phyloP scores from a whole-genome alignment of 2,797 vertebrate genomes.

The Microctenopoma stevenorrisi region DNA sequence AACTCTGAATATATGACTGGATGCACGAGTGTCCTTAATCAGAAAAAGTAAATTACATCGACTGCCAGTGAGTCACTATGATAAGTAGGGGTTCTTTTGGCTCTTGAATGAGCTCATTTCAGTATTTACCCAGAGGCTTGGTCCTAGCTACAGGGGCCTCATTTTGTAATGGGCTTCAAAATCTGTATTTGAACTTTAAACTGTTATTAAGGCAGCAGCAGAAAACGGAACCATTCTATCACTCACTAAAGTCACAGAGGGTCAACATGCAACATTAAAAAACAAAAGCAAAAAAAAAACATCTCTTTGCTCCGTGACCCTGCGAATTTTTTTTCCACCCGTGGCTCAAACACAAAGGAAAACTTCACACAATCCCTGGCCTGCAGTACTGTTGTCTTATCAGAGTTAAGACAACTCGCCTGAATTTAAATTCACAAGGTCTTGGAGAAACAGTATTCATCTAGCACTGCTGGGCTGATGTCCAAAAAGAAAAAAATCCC shows the following conservation, averaged over 20 bases:
- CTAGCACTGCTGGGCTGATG: constrained; percentile 13
- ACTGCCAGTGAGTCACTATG: constrained; percentile 50
- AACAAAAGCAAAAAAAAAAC: constrained; percentile 5
- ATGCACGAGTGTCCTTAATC: constrained; percentile 9
- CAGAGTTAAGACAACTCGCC: constrained; percentile 29
- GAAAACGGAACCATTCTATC: constrained; percentile 40
- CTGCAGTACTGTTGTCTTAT: constrained; percentile 9
- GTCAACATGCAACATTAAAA: constrained; percentile 20
- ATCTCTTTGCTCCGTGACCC: constrained; percentile 47
- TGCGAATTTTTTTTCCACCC: constrained; percentile 52
- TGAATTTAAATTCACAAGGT: constrained; percentile 43
- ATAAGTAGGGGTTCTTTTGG: constrained; percentile 44
- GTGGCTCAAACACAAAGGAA: constrained; percentile 28
- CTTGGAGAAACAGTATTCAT: constrained; percentile 28
- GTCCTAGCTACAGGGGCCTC: constrained; percentile 62
- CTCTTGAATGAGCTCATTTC: constrained; percentile 39
- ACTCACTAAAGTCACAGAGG: constrained; percentile 38
- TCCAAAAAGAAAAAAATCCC: constrained; percentile 1
- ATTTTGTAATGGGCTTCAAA: constrained; percentile 52
- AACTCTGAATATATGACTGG: constrained; percentile 17
- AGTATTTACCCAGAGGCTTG: constrained; percentile 44
- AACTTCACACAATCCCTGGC: constrained; percentile 43
- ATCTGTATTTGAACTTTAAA: constrained; percentile 67
- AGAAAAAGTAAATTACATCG: constrained; percentile 26
- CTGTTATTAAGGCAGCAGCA: constrained; percentile 42